These are phyloP conservation scores for Laterallus jamaicensis DNA, from an alignment of 2,113 vertebrate species.

Conservation along the genomic window DNA sequence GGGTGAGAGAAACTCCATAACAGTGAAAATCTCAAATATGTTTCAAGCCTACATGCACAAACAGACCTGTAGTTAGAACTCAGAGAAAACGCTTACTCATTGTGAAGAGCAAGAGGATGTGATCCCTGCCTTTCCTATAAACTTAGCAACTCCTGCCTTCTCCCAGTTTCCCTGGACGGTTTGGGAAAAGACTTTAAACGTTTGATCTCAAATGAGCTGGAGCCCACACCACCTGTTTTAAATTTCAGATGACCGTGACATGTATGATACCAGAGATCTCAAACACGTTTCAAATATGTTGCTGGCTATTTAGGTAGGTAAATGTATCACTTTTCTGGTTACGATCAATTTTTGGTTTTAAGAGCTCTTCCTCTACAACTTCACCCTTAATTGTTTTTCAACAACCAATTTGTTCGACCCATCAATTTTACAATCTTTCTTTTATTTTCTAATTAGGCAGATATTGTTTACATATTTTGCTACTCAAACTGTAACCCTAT, in stretches of 20 bases:
- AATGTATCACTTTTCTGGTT: neutral
- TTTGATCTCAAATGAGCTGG: neutral
- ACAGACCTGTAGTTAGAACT: neutral
- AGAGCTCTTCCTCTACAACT: neutral
- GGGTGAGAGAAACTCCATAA: neutral
- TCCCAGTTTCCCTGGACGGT: neutral
- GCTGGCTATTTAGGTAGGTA: neutral
- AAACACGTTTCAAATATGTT: neutral
- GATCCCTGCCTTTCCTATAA: neutral
- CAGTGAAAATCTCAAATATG: conserved; percentile 39
- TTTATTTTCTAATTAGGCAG: conserved; percentile 43
- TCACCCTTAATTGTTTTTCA: conserved; percentile 34
- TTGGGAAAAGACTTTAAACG: neutral
- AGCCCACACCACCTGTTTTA: neutral
- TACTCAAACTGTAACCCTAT: neutral
- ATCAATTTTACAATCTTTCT: conserved; percentile 33
- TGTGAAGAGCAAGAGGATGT: neutral
- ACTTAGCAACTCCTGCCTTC: neutral
- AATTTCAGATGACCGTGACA: neutral
- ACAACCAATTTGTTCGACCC: conserved; percentile 31
- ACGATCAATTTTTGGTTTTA: conserved; percentile 11
- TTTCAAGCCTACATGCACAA: conserved; percentile 51
- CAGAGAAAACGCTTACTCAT: neutral
- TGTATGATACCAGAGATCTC: neutral
- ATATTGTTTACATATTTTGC: conserved; percentile 34